Conservation (phyloP, 2,888 invertebrate species). For the Carterocephalus palaemon region DNA sequence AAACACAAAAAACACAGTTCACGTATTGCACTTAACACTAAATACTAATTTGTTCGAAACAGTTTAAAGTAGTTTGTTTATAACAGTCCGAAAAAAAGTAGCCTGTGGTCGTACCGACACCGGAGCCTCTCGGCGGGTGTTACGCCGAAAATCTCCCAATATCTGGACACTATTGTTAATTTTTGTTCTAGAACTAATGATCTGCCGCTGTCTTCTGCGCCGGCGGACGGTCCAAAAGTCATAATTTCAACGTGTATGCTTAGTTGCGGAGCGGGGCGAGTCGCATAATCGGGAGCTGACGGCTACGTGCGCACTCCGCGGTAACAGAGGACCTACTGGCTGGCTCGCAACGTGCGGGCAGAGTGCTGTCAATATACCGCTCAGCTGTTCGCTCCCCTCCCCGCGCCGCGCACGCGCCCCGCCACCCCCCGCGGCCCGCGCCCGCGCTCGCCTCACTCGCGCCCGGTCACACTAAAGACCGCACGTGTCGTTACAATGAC, state of each 20-base stretch:
- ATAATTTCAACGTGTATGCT: constrained; percentile 75
- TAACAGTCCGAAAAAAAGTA: constrained; percentile 56
- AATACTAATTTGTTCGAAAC: constrained; percentile 45
- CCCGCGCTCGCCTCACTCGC: constrained; percentile 32
- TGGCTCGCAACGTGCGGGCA: constrained; percentile 69
- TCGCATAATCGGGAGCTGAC: constrained; percentile 63
- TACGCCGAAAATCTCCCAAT: constrained; percentile 68
- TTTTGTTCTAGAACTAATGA: constrained; percentile 67
- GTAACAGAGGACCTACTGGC: constrained; percentile 78
- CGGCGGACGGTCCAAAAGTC: constrained; percentile 74
- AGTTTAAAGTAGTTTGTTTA: constrained; percentile 52
- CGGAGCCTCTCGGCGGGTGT: constrained; percentile 67
- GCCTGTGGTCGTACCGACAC: constrained; percentile 49
- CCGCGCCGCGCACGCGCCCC: constrained; percentile 56
- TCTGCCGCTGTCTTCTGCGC: constrained; percentile 72
- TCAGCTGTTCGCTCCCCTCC: constrained; percentile 78
- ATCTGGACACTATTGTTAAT: constrained; percentile 74
- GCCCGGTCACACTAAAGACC: constrained; percentile 30
- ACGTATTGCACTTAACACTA: constrained; percentile 71
- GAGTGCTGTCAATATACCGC: constrained; percentile 79
- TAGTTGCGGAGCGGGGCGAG: constrained; percentile 70
- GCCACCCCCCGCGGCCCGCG: constrained; percentile 40
- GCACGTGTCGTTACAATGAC: constrained; percentile 35
- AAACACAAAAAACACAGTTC: constrained; percentile 70
- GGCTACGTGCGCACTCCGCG: constrained; percentile 73